Evolutionary conservation across 1,140 invertebrate genomes (phyloP).

Genomic region (Pristionchus pacificus): DNA sequence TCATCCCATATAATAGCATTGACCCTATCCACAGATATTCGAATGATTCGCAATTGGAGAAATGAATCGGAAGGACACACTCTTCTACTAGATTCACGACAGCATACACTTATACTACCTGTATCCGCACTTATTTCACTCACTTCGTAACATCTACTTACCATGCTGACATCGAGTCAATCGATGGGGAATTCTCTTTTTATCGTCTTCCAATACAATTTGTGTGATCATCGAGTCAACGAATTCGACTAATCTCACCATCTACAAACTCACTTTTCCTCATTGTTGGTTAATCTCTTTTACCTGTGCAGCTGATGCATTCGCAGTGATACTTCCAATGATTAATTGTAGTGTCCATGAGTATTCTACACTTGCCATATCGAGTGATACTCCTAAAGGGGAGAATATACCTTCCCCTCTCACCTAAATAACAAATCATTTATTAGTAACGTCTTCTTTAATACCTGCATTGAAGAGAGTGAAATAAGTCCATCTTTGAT

Average conservation of each 20-base stretch:
- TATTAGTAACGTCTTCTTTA: not conserved
- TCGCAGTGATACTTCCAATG: constrained; percentile 64
- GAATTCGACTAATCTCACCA: constrained; percentile 79
- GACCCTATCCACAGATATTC: constrained; percentile 82
- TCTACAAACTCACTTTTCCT: constrained; percentile 49
- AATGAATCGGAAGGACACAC: not conserved
- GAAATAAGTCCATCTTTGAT: constrained; percentile 35
- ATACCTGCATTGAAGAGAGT: constrained; percentile 62
- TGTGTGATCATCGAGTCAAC: constrained; percentile 83
- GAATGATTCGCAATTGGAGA: constrained; percentile 52
- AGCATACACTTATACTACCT: no score
- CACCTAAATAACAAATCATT: not conserved
- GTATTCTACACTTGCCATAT: constrained; percentile 92
- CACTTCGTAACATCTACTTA: not conserved
- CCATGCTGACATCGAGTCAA: constrained; percentile 77
- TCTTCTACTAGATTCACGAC: no score
- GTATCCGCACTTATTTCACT: no score
- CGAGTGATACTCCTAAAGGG: constrained; percentile 77
- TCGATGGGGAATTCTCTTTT: constrained; percentile 72
- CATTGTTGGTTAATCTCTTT: constrained; percentile 6
- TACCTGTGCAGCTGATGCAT: constrained; percentile 63
- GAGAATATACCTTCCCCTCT: constrained; percentile 96
- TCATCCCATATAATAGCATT: constrained; percentile 85
- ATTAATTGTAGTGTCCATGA: constrained; percentile 74
- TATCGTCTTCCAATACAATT: constrained; percentile 81